phyloP scores from a whole-genome alignment of 2,888 invertebrate species.

The Agrochola circellaris region DNA sequence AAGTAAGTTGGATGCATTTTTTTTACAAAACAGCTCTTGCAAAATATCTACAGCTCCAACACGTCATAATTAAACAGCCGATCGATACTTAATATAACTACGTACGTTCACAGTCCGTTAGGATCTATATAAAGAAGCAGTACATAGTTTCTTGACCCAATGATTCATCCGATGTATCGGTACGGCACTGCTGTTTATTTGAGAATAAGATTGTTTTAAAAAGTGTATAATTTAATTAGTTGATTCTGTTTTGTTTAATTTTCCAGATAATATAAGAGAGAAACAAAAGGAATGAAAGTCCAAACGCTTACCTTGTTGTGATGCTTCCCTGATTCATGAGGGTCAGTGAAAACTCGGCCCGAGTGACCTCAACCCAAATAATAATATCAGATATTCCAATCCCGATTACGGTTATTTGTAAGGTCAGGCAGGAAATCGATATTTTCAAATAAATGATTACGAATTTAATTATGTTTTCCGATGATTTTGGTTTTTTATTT shows the following conservation, averaged over 20 bases:
- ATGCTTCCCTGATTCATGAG: background rate
- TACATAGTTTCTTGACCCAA: slow-evolving; percentile 75
- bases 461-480: too few relatives aligned
- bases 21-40: slow-evolving; percentile 10
- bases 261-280: background rate
- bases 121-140: slow-evolving; percentile 75
- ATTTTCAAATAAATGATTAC: too few relatives aligned
- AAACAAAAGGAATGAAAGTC: too few relatives aligned
- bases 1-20: background rate
- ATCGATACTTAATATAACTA: slow-evolving; percentile 46
- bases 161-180: slow-evolving; percentile 73
- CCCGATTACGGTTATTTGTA: too few relatives aligned
- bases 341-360: too few relatives aligned
- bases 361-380: too few relatives aligned
- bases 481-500: too few relatives aligned
- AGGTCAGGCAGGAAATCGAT: too few relatives aligned
- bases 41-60: slow-evolving; percentile 7
- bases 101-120: slow-evolving; percentile 53
- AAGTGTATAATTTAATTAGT: slow-evolving; percentile 21
- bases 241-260: background rate
- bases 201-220: slow-evolving; percentile 36
- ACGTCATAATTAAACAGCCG: slow-evolving; percentile 46
- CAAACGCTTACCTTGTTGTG: background rate
- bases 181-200: slow-evolving; percentile 61
- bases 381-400: too few relatives aligned